Evolutionary conservation across 2,113 vertebrate genomes (phyloP), one percentile per base, ranked within the genome.

Genomic region (Istiophorus platypterus): DNA sequence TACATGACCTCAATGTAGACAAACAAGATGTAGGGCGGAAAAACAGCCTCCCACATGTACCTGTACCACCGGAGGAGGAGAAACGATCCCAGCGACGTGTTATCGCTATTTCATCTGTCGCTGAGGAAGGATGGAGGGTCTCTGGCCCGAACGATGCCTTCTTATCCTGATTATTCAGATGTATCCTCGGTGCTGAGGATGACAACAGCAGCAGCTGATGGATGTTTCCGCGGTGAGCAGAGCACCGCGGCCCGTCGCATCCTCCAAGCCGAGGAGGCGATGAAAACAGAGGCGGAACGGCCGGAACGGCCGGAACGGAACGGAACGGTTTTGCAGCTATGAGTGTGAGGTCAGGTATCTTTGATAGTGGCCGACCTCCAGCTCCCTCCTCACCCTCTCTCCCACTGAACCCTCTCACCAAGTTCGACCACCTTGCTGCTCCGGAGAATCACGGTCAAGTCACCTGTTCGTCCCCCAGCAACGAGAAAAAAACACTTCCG

Each of bases 181-280:
- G 10, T 18, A 12, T 56, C n/a, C 0, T 71, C 17, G 1, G 6
- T 20, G 51, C 1, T 63, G 54, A 10, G 12, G 64, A 45, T 5
- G 34, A 61, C 11, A 24, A 37, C 67, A 61, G 8, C 31, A n/a
- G 58, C 65, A 18, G 78, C 39, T 56, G 57, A 51, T 29, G 58
- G 49, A 74, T 71, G 66, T 47, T 26, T 18, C 26, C 39, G 47
- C n/a, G 26, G 68, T 45, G 45, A 52, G 42, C 59, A 63, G 34
- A 69, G 66, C 62, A 42, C 59, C 59, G 56, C 5, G 73, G 72
- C 76, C 80, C 66, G 71, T n/a, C 63, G 67, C 76, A 72, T 64
- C 72, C 71, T 26, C 18, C 24, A 24, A 18, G 17, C 29, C 56
- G 12, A 27, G 13, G 18, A 4, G 14, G 2, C 37, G 49, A 41